Percentiles rank a stretch among this genome's conserved stretches.
These are phyloP conservation scores for Scleropages formosus DNA, from an alignment of 2,797 vertebrate species.

Conservation along the genomic window DNA sequence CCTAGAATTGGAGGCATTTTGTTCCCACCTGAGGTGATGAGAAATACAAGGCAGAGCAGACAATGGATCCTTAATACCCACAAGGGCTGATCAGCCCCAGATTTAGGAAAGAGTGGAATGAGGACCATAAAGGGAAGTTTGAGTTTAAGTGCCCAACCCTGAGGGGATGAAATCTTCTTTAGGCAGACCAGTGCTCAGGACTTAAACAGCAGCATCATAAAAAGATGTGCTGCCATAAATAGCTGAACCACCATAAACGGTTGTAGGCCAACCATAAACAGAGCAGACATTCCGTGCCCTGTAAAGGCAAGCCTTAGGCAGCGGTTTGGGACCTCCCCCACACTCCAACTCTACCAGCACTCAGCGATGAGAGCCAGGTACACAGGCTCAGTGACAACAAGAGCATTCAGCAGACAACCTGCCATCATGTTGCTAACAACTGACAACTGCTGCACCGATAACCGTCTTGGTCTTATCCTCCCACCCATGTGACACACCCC, in stretches of 20 bases:
- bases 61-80: too few species aligned
- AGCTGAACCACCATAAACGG: neutral
- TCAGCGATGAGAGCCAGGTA: neutral
- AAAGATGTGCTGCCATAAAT: constrained; percentile 21
- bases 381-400: neutral
- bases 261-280: constrained; percentile 54
- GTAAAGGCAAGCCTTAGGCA: neutral
- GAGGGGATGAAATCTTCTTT: constrained; percentile 46
- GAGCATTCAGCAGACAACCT: neutral
- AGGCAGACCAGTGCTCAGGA: constrained; percentile 28
- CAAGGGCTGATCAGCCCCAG: constrained; percentile 35
- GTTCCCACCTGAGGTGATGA: too few species aligned
- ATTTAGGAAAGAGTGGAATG: constrained; percentile 52
- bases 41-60: too few species aligned
- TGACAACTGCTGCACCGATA: constrained; percentile 31
- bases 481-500: neutral
- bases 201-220: constrained; percentile 67
- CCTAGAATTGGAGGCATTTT: too few species aligned
- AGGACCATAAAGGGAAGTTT: constrained; percentile 71
- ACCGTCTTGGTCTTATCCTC: neutral
- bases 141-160: constrained; percentile 64
- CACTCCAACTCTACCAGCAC: neutral
- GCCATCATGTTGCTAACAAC: neutral
- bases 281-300: constrained; percentile 42
- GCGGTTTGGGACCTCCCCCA: neutral